Evolutionary conservation across 1,140 invertebrate genomes (phyloP), one percentile per base, ranked within the genome.

Genomic region (Augochlora pura): DNA sequence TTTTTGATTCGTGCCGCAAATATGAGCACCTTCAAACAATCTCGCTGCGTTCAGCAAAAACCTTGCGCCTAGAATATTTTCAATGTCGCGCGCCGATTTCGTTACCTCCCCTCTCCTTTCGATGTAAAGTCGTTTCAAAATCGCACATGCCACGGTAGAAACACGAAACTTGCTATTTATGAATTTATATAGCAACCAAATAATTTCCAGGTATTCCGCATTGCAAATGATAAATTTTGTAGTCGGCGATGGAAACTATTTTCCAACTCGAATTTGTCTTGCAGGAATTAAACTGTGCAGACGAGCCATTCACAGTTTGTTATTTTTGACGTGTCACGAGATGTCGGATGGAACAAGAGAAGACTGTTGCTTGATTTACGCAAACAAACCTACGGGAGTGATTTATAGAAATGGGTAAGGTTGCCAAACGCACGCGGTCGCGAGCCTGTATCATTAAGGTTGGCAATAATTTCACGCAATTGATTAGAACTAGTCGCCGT

Each of bases 401-500:
- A 39, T 77, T 62, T 39, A 42, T 38, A 18, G 67, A 77, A 69
- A n/a, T 54, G 12, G 25, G 69, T 59, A 39, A 52, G 23, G 52
- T 80, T 79, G 77, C 67, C 62, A 84, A 84, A 52, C 52, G 27
- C 38, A 38, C 46, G 62, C 23, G 8, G 52, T 32, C 46, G 39
- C 38, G 32, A 62, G 66, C 57, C 42, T 38, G 57, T 84, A 77
- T 77, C 71, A 83, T 71, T 64, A 68, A 71, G 49, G 70, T 42
- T 59, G 62, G 71, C 52, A 70, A 74, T 74, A 83, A 84, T 83
- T 83, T 23, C 39, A 64, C 57, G n/a, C n/a, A 49, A 32, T 63
- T 69, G 67, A 84, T 83, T 83, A 71, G n/a, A 49, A 60, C 32
- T 63, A 71, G 77, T 76, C 52, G 81, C 38, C 62, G 62, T 42